phyloP scores from a whole-genome alignment of 2,888 invertebrate species.

The Ectobius pallidus region DNA sequence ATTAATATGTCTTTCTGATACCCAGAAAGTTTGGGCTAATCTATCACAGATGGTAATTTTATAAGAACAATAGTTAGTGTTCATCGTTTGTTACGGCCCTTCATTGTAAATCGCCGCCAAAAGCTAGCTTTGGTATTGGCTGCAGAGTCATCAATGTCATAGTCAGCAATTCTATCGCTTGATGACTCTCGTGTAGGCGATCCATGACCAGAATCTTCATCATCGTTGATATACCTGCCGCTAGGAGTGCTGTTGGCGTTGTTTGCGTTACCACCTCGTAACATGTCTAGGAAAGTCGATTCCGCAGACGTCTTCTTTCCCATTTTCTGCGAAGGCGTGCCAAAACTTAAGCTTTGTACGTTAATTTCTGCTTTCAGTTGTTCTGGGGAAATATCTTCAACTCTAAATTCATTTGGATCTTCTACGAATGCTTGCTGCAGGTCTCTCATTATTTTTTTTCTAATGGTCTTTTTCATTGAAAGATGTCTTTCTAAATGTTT shows the following conservation, averaged over 20 bases:
- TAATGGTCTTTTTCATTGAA: slow-evolving; percentile 86
- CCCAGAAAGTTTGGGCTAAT: no score
- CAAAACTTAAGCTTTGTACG: slow-evolving; percentile 70
- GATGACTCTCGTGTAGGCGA: slow-evolving; percentile 51
- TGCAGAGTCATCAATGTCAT: slow-evolving; percentile 39
- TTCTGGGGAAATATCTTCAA: slow-evolving; percentile 71
- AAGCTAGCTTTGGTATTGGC: slow-evolving; percentile 46
- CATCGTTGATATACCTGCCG: slow-evolving; percentile 49
- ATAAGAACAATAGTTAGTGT: background rate
- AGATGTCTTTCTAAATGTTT: slow-evolving; percentile 80
- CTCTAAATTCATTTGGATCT: slow-evolving; percentile 73
- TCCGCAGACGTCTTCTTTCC: slow-evolving; percentile 58
- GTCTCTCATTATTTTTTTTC: slow-evolving; percentile 85
- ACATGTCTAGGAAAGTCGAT: slow-evolving; percentile 71
- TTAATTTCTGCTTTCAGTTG: slow-evolving; percentile 71
- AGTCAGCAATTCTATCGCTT: slow-evolving; percentile 35
- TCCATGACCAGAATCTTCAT: slow-evolving; percentile 55
- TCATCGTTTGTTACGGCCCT: slow-evolving; percentile 72
- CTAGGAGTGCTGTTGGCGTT: slow-evolving; percentile 45
- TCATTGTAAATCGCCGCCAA: slow-evolving; percentile 70
- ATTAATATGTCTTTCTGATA: no score
- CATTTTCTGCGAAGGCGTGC: slow-evolving; percentile 56
- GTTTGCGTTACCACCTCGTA: slow-evolving; percentile 64
- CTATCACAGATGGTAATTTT: no score
- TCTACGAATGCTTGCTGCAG: slow-evolving; percentile 75